A percentile compares a stretch with the other conserved stretches of the same genome.
phyloP scores from a whole-genome alignment of 2,113 vertebrate species.

The Saccopteryx leptura region DNA sequence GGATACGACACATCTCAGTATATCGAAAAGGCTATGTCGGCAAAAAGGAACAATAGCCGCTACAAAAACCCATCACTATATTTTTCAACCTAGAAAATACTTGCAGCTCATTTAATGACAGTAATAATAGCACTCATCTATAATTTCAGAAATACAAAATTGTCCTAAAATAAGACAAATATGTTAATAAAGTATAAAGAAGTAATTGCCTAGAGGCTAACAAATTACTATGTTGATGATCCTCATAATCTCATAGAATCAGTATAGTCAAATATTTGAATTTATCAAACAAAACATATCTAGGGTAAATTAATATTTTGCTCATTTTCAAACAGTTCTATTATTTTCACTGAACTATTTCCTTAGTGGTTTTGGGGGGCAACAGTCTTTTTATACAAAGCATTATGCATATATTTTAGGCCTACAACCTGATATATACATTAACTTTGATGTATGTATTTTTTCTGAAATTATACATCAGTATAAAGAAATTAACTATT shows the following conservation, averaged over 20 bases:
- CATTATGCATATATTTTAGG: conserved; percentile 73
- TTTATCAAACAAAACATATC: not conserved
- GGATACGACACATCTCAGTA: not conserved
- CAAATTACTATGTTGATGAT: not conserved
- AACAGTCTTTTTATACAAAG: conserved; percentile 14
- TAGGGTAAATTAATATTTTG: conserved; percentile 21
- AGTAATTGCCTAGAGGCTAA: not conserved
- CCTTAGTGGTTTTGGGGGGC: not conserved
- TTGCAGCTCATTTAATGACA: conserved; percentile 1
- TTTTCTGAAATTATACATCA: conserved; percentile 75
- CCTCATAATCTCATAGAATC: not conserved
- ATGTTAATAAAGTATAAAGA: not conserved
- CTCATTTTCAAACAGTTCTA: conserved; percentile 4
- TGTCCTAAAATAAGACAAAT: conserved; percentile 26
- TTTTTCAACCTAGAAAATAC: not conserved
- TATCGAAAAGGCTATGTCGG: not conserved
- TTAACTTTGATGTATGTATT: conserved; percentile 72
- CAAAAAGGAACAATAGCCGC: not conserved
- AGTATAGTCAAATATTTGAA: not conserved
- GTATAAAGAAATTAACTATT: conserved; percentile 73
- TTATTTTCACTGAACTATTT: conserved; percentile 57
- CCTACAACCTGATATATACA: conserved; percentile 70
- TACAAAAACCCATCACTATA: not conserved
- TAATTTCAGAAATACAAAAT: conserved; percentile 49
- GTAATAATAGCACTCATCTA: rapidly evolving